A percentile compares a stretch with the other conserved stretches of the same genome.
Conservation (phyloP, 2,888 invertebrate species). For the Tortrix viridana region DNA sequence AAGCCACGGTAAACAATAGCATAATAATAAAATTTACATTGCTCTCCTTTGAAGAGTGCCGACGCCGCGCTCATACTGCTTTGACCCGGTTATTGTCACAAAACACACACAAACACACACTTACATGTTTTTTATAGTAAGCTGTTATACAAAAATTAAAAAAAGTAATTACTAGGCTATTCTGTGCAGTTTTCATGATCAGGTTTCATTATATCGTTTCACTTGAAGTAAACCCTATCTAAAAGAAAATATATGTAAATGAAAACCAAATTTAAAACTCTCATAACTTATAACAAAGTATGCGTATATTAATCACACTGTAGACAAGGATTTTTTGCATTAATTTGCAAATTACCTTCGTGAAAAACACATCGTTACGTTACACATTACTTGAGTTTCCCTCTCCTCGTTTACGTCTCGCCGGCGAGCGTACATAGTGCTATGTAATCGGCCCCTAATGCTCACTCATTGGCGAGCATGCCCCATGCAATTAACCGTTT, state of each 20-base stretch:
- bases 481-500: constrained; percentile 77
- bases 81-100: constrained; percentile 26
- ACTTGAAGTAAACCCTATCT: no score
- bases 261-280: no score
- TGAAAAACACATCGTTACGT: background rate
- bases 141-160: background rate
- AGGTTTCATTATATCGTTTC: no score
- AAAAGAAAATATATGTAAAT: no score
- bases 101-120: background rate
- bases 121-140: background rate
- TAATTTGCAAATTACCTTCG: background rate
- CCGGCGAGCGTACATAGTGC: constrained; percentile 44
- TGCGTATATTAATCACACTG: no score
- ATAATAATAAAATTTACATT: constrained; percentile 68
- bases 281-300: no score
- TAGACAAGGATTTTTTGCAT: background rate
- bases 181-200: background rate
- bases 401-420: constrained; percentile 39
- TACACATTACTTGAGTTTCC: constrained; percentile 3
- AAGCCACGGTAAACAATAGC: constrained; percentile 80
- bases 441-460: constrained; percentile 75
- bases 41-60: constrained; percentile 61
- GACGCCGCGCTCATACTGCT: constrained; percentile 43
- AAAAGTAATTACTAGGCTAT: background rate
- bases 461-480: constrained; percentile 79